Conservation (phyloP, 2,113 vertebrate genomes). For the Menidia beryllina region DNA sequence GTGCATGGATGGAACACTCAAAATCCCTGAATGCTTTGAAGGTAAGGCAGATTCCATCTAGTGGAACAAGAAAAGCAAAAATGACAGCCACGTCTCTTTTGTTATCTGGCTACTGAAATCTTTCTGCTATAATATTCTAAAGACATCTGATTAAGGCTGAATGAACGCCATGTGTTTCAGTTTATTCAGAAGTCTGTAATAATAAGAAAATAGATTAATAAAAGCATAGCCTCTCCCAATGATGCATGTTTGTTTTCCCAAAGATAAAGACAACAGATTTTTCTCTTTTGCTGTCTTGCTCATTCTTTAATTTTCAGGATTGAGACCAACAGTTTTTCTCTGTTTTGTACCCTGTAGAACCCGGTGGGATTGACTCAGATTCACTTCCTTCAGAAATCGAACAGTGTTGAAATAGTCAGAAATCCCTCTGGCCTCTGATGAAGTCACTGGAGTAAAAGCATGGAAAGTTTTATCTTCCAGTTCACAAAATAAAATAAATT, state of each 20-base stretch:
- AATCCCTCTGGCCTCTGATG: not conserved
- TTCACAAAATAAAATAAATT: constrained; percentile 12
- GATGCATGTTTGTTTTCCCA: constrained; percentile 1
- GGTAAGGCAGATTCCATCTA: constrained; percentile 33
- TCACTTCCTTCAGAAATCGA: constrained; percentile 71
- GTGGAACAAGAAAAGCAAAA: not conserved
- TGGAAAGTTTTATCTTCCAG: not conserved
- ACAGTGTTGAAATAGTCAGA: constrained; percentile 58
- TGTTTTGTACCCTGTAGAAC: constrained; percentile 62
- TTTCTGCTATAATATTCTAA: no score
- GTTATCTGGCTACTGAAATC: no score
- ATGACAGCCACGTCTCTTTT: not conserved
- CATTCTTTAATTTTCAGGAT: not conserved
- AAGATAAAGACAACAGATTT: not conserved
- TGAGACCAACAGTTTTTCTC: constrained; percentile 7
- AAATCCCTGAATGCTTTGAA: constrained; percentile 70
- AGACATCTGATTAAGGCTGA: no score
- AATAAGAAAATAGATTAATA: not conserved
- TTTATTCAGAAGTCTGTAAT: no score
- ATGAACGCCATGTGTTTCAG: no score
- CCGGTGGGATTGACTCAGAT: accelerated
- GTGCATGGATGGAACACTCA: constrained; percentile 61
- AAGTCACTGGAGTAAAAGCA: not conserved
- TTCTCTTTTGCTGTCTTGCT: not conserved
- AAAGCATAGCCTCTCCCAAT: not conserved